These are phyloP conservation scores for Heteromyza rotundicornis DNA, from an alignment of 2,888 invertebrate species.

Conservation along the genomic window DNA sequence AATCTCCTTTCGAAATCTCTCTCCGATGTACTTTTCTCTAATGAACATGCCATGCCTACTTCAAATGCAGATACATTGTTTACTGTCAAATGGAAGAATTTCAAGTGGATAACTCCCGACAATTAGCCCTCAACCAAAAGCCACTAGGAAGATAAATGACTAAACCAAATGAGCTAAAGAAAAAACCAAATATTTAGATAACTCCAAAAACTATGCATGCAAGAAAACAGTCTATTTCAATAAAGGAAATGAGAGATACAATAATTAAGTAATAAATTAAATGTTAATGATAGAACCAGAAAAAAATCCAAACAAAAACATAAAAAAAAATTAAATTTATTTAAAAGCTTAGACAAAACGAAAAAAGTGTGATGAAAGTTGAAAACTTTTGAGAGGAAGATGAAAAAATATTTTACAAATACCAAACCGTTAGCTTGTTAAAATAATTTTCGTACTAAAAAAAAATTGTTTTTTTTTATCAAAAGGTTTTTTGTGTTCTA, in stretches of 20 bases:
- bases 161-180: not conserved
- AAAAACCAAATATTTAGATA: slow-evolving; percentile 34
- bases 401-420: not conserved
- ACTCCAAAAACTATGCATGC: slow-evolving; percentile 33
- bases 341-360: slow-evolving; percentile 8
- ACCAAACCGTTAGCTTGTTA: not conserved
- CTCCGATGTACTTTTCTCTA: slow-evolving; percentile 24
- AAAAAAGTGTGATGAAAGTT: slow-evolving; percentile 5
- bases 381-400: not conserved
- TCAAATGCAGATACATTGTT: slow-evolving; percentile 74
- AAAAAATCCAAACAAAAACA: not conserved
- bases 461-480: not conserved
- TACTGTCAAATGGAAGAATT: slow-evolving; percentile 86
- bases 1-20: not conserved
- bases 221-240: slow-evolving; percentile 1
- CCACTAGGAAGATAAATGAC: slow-evolving; percentile 46
- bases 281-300: not conserved
- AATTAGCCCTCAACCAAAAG: slow-evolving; percentile 60
- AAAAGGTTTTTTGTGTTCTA: not conserved
- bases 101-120: slow-evolving; percentile 75
- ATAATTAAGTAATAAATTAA: slow-evolving; percentile 1
- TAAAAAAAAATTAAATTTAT: too few relatives aligned
- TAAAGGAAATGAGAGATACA: not conserved
- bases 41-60: slow-evolving; percentile 4
- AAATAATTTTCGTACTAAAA: not conserved